Base-by-base conservation (phyloP, 1,140 invertebrate genomes). In the Maniola jurtina region DNA sequence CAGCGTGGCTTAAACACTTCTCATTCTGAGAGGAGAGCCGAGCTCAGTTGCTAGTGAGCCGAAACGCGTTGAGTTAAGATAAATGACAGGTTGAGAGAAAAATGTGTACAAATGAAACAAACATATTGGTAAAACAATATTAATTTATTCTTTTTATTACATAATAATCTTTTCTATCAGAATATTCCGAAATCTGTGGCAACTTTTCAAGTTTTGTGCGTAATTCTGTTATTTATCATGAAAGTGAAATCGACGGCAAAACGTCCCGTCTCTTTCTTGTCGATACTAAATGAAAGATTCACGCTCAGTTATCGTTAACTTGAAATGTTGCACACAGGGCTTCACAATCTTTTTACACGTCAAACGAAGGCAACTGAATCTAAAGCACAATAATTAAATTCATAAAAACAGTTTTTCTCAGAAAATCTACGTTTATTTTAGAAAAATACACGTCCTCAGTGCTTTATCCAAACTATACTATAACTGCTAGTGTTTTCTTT, bases 361-460 rank as follows among this genome's bases (percentile, higher is more conserved):
- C 52, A 71, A 81, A 83, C 68, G 73, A 76, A 81, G 73, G 79
- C 76, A 84, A 83, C 64, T 66, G 64, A 81, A 79, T 59, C 45
- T 71, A 58, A 85, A 85, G 84, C 84, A 76, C 75, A 70, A 80
- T 45, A 45, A 11, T 60, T 61, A 61, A 58, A 59, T 63, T 55
- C 56, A 68, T 58, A 60, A 64, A 68, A 68, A 63, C 59, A 45
- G 10, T 9, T 11, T n/a, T 68, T 47, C 25, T 63, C 61, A 60
- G 70, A 85, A 80, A 81, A 77, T 79, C 84, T 86, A 84, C 72
- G 50, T 75, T 78, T 80, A 78, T 75, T 80, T 76, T 86, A 87
- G 80, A 89, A 89, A 89, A 89, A 89, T 89, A 89, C 86, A 89
- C 86, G 86, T 89, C 83, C 82, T 80, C 73, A 86, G 86, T 89